Evolutionary conservation across 2,113 vertebrate genomes (phyloP), one percentile per base, ranked within the genome.

Genomic region (Apeltes quadracus): DNA sequence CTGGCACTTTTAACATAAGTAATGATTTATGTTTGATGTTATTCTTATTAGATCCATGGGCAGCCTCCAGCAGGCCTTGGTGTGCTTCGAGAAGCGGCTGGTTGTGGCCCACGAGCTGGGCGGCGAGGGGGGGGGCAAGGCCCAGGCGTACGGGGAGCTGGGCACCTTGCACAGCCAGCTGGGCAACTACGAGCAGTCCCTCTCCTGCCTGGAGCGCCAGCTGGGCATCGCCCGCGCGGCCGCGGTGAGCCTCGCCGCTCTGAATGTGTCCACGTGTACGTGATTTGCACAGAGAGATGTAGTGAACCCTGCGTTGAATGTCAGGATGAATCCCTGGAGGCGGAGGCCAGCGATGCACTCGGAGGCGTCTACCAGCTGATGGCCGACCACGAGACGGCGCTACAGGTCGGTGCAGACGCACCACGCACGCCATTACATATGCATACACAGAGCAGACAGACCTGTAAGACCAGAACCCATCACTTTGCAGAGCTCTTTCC

Each of bases 41-140:
- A n/a, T n/a, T n/a, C n/a, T n/a, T n/a, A n/a, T n/a, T 81, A 98
- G 97, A 94, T 96, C 96, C 0, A 94, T 96, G 94, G 97, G 97
- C 2, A 98, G 90, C 75, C 90, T 99, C 85, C 97, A 98, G 91
- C 97, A 99, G 85, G 95, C 97, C 4, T 88, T 99, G 39, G 97
- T 99, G 85, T 99, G 97, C 88, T 96, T 98, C 20, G 97, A 99
- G 92, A 99, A 98, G 93, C 92, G 96, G 29, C 92, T 99, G 1
- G 97, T 99, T 68, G 96, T 97, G 3, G 94, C 97, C 20, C 97
- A 98, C 0, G 96, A 99, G 89, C 94, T 98, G 0, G 96, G 96
- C 2, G 96, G 97, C 7, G 96, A 96, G 59, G 95, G 95, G 3
- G 95, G 93, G 57, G 95, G 95, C 39, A 98, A 97, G 89, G 97